Evolutionary conservation across 1,140 invertebrate genomes (phyloP), one percentile per base, ranked within the genome.

Genomic region (Apis laboriosa): DNA sequence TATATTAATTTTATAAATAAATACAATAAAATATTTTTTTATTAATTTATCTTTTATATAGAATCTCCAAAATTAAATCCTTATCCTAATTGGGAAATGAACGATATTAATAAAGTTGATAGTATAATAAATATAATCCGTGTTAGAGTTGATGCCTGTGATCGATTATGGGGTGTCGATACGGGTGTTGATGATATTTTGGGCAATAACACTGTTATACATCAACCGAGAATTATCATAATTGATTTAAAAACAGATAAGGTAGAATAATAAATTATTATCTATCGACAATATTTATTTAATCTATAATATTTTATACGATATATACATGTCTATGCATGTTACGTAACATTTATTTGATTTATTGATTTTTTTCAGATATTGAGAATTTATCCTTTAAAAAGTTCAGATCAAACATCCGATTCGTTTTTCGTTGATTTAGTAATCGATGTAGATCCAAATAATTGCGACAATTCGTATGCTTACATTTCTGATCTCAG

Each of bases 401-500:
- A 96, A 88, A 94, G 95, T n/a, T 91, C 91, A 0, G 96, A 97
- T 88, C 93, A 96, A 89, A 96, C 96, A 86, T 94, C 96, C 24
- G 95, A 96, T 71, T 96, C 96, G 0, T 97, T 97, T 93, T 96
- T 97, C 88, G 97, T 96, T 0, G 97, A 97, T 77, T 94, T 96
- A 24, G 92, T 96, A 17, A 95, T 97, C 1, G 97, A 97, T 86
- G 95, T 96, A 1, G 95, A 95, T 43, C 94, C 95, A 7, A 93
- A 95, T n/a, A 95, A 95, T 64, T 97, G 97, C 84, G 95, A 97
- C 63, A 93, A 97, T 75, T 96, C 97, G 0, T 96, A 95, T 86
- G 96, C 96, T 1, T 98, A 98, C 85, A 91, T 97, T 11, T 96
- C 97, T 1, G 97, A 98, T 91, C 92, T 97, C 7, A 96, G 96